Evolutionary conservation across 2,797 vertebrate genomes (phyloP).

Genomic region (Megalops cyprinoides): DNA sequence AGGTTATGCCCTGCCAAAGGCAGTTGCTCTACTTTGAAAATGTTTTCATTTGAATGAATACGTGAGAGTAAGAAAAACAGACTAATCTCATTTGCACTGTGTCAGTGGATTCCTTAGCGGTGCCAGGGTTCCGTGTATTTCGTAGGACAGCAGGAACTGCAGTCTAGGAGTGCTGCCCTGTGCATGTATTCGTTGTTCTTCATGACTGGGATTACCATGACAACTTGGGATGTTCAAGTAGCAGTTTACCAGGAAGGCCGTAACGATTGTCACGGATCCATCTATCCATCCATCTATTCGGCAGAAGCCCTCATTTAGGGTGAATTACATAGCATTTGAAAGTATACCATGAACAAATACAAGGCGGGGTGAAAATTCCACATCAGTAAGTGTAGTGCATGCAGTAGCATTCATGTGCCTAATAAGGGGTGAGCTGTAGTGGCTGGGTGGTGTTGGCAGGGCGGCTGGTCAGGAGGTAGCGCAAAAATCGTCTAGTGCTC

Average conservation of each 20-base stretch:
- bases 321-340: neutral
- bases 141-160: neutral
- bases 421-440: too few species aligned
- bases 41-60: neutral
- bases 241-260: neutral
- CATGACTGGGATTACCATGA: neutral
- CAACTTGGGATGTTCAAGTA: neutral
- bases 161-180: neutral
- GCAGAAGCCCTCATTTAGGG: neutral
- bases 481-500: too few species aligned
- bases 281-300: neutral
- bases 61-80: neutral
- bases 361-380: too few species aligned
- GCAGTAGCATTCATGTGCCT: too few species aligned
- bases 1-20: neutral
- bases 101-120: neutral
- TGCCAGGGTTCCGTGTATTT: neutral
- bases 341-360: neutral
- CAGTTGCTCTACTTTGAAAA: neutral
- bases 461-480: too few species aligned
- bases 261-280: too few species aligned
- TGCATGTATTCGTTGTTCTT: neutral
- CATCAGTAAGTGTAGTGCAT: too few species aligned
- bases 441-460: too few species aligned
- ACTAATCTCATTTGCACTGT: neutral